A percentile compares a stretch with the other conserved stretches of the same genome.
These are phyloP conservation scores for Festucalex cinctus DNA, from an alignment of 2,113 vertebrate species.

Conservation along the genomic window DNA sequence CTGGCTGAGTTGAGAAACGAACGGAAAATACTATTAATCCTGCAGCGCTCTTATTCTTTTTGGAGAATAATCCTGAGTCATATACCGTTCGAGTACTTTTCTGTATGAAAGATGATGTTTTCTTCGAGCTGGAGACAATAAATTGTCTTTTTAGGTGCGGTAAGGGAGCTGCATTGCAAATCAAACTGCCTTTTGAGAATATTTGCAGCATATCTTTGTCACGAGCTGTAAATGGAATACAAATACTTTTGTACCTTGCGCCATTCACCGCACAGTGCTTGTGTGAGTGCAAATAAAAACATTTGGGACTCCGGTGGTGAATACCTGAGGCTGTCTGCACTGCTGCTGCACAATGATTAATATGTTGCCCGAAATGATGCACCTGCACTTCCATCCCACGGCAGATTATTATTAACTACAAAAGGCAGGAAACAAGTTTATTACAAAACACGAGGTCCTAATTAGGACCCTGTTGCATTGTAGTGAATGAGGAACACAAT, in stretches of 20 bases:
- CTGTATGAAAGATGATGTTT: constrained; percentile 1
- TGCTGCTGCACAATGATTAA: constrained; percentile 7
- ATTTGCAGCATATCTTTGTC: not conserved
- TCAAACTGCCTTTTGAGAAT: constrained; percentile 4
- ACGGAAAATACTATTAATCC: not conserved
- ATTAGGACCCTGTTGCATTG: constrained; percentile 30
- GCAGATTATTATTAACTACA: constrained; percentile 12
- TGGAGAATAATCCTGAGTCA: constrained; percentile 1
- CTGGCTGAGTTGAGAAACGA: not conserved
- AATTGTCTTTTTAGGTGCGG: constrained; percentile 1
- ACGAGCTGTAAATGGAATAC: constrained; percentile 5
- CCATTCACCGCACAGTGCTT: not conserved
- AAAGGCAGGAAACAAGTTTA: constrained; percentile 24
- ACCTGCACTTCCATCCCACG: constrained; percentile 7
- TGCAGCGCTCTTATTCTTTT: not conserved
- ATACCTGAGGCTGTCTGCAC: constrained; percentile 1
- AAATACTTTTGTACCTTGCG: not conserved
- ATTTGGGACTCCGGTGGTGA: not conserved
- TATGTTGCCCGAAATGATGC: constrained; percentile 5
- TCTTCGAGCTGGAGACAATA: not conserved
- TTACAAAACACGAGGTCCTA: constrained; percentile 36
- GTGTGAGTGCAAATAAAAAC: constrained; percentile 8
- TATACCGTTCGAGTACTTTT: not conserved
- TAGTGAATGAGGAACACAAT: constrained; percentile 31
- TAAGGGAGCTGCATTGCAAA: not conserved